Evolutionary conservation across 1,140 invertebrate species (phyloP).

Genomic region (Lepidostoma basale): DNA sequence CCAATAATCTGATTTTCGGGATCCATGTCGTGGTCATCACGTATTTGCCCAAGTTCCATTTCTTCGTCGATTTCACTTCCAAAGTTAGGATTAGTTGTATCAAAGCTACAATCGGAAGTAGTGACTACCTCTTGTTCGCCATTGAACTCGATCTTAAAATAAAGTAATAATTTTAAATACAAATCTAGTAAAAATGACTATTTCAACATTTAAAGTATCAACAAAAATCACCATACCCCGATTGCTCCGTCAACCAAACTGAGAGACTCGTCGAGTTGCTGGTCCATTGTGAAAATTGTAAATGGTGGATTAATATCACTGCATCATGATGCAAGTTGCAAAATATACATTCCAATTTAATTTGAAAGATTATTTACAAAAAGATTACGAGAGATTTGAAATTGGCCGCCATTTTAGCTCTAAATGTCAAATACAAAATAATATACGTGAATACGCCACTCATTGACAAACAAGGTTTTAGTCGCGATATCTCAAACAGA

Average conservation of each 20-base stretch:
- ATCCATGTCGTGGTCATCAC: constrained; percentile 24
- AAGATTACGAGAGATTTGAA: constrained; percentile 32
- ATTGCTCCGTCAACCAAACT: constrained; percentile 52
- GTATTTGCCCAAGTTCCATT: constrained; percentile 28
- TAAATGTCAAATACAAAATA: constrained; percentile 38
- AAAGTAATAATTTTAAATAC: background rate
- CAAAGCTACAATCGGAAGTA: constrained; percentile 22
- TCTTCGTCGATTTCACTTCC: constrained; percentile 30
- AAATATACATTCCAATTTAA: constrained; percentile 4
- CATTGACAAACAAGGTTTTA: constrained; percentile 29
- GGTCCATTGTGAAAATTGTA: constrained; percentile 50
- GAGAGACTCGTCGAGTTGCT: constrained; percentile 54
- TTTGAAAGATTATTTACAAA: constrained; percentile 9
- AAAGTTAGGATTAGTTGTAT: constrained; percentile 16
- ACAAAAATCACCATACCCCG: constrained; percentile 48
- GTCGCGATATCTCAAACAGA: background rate
- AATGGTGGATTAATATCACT: background rate
- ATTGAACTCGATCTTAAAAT: constrained; percentile 24
- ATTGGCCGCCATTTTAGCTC: constrained; percentile 42
- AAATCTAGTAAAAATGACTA: no score
- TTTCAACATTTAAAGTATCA: background rate
- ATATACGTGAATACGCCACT: constrained; percentile 35
- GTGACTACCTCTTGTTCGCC: constrained; percentile 29
- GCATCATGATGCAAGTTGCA: constrained; percentile 7
- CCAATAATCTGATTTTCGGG: constrained; percentile 25